Conservation (phyloP, 1,140 invertebrate species). For the Oryctes rhinoceros region DNA sequence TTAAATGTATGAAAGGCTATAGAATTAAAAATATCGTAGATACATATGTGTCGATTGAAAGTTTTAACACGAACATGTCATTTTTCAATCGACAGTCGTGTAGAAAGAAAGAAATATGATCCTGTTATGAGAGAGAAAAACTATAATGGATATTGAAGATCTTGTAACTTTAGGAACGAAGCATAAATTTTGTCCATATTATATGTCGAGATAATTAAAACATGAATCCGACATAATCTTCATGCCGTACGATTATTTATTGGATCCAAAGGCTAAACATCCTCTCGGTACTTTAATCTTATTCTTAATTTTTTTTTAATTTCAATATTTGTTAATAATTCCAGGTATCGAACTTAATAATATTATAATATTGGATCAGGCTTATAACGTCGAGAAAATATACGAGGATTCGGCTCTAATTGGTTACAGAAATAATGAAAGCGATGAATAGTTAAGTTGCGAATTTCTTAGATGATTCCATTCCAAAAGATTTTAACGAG, state of each 20-base stretch:
- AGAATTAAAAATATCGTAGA: slow-evolving; percentile 51
- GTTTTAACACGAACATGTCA: slow-evolving; percentile 79
- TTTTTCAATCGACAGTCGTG: slow-evolving; percentile 82
- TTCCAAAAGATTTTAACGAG: slow-evolving; percentile 77
- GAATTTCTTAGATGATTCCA: slow-evolving; percentile 47
- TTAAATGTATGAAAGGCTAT: not conserved
- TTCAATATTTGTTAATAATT: not conserved
- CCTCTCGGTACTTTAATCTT: slow-evolving; percentile 64
- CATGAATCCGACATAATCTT: slow-evolving; percentile 92
- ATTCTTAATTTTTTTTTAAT: not conserved
- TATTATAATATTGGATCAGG: slow-evolving; percentile 94
- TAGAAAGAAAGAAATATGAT: slow-evolving; percentile 78
- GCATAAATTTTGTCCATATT: slow-evolving; percentile 95
- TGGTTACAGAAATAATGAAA: slow-evolving; percentile 78
- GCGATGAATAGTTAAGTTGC: slow-evolving; percentile 50
- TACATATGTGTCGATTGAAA: slow-evolving; percentile 86
- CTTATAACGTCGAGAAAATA: slow-evolving; percentile 97
- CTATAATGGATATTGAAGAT: slow-evolving; percentile 96
- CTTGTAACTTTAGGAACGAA: slow-evolving; percentile 85
- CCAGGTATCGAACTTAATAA: slow-evolving; percentile 76
- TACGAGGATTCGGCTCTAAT: slow-evolving; percentile 96
- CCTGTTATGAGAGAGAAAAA: slow-evolving; percentile 71
- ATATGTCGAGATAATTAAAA: slow-evolving; percentile 85
- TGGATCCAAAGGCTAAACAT: slow-evolving; percentile 89
- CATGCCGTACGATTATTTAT: slow-evolving; percentile 98